Evolutionary conservation across 2,113 vertebrate species (phyloP), one percentile per base, ranked within the genome.

Genomic region (Oceanodroma tethys): DNA sequence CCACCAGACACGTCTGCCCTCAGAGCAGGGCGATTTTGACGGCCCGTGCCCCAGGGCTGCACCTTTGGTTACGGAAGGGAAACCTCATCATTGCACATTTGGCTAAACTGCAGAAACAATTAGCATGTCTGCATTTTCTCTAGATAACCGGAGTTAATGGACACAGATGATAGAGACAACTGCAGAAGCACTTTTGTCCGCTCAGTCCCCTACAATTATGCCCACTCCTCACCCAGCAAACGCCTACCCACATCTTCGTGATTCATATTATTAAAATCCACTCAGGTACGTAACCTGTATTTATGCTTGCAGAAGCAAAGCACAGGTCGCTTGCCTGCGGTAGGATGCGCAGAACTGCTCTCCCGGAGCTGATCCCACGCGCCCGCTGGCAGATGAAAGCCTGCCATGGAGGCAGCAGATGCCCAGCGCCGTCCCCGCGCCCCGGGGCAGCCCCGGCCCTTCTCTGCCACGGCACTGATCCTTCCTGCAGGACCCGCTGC

Each of bases 231-330:
- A 4, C 7, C 29, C 76, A 43, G 75, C 2, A 52, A 8, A 26
- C 7, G 2, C 62, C 23, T 23, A 13, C 52, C n/a, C 4, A 1
- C 11, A 1, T 2, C 7, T 12, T 16, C 1, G 0, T 11, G 32
- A 30, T 7, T 23, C 13, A 2, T 13, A 8, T 6, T 29, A 23
- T 10, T 38, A 23, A 50, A 67, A n/a, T 6, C 59, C 36, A 9
- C 13, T 38, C 36, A 5, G 0, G 0, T 11, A 13, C 1, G 0
- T 13, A 19, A 30, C n/a, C 56, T 9, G 45, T 3, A 1, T 34
- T 34, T 14, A 8, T 0, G 2, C 53, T 2, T 10, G 38, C 70
- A 79, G 10, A 40, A 3, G 9, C 13, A 34, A 1, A 10, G 20
- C 4, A 21, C 8, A 4, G 43, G 22, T 5, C 1, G 0, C 25